Conservation (phyloP, 2,797 vertebrate species). For the Podarcis lilfordi region DNA sequence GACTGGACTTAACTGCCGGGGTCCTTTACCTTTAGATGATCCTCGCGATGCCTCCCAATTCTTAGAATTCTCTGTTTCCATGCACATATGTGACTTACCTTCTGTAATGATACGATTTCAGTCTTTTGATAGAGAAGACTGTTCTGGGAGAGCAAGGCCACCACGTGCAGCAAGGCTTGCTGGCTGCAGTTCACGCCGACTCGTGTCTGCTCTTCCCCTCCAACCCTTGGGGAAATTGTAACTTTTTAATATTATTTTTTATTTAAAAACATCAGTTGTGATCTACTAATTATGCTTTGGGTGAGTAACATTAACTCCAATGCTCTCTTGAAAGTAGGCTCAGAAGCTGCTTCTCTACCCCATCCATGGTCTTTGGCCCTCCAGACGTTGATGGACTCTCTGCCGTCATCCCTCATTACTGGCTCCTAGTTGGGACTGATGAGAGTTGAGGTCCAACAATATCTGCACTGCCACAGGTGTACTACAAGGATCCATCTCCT, state of each 20-base stretch:
- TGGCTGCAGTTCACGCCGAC: constrained; percentile 86
- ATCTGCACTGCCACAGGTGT: too few species aligned
- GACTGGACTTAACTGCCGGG: too few species aligned
- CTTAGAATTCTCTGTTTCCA: too few species aligned
- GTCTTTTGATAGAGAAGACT: constrained; percentile 75
- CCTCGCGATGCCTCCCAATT: too few species aligned
- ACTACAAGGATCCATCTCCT: background rate
- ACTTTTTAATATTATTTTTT: background rate
- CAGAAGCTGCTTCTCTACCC: background rate
- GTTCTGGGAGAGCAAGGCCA: constrained; percentile 83
- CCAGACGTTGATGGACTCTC: too few species aligned
- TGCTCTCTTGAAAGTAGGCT: background rate
- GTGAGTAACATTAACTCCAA: background rate
- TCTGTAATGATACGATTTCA: constrained; percentile 84
- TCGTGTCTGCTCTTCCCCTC: constrained; percentile 74
- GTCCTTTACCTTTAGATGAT: too few species aligned
- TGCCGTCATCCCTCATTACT: too few species aligned
- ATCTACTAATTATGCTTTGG: background rate
- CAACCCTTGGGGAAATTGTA: constrained; percentile 71
- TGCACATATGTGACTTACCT: constrained; percentile 77
- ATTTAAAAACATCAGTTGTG: background rate
- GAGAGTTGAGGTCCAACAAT: too few species aligned
- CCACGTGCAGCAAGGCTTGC: constrained; percentile 82
- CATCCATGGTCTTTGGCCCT: background rate
- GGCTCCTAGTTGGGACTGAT: too few species aligned